A percentile compares a stretch with the other conserved stretches of the same genome.
phyloP scores from a whole-genome alignment of 2,888 invertebrate species.

The Frankliniella fusca region DNA sequence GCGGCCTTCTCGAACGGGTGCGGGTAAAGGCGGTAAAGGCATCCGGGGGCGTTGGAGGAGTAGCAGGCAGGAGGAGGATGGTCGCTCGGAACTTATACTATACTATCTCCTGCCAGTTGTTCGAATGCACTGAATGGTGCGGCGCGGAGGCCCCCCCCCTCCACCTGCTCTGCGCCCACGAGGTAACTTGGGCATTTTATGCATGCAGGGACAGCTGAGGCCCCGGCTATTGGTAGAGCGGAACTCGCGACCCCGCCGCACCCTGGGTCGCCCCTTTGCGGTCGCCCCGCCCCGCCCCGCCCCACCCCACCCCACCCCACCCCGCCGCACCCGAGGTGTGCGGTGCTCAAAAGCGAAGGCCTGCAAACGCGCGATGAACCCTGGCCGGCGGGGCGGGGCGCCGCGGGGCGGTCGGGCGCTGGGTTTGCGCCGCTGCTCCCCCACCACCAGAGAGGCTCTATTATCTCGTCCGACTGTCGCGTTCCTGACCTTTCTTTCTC shows the following conservation, averaged over 20 bases:
- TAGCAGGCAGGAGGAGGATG: too few species aligned
- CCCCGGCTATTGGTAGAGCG: not conserved
- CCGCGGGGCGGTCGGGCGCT: too few species aligned
- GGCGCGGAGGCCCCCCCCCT: too few species aligned
- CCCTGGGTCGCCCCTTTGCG: not conserved
- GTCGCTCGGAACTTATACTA: too few species aligned
- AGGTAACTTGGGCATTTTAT: not conserved
- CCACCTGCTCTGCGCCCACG: too few species aligned
- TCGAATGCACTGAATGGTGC: too few species aligned
- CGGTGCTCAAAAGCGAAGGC: not conserved
- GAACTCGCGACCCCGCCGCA: slow-evolving; percentile 12
- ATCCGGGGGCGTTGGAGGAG: too few species aligned
- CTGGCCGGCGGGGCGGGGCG: not conserved
- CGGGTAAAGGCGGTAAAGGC: too few species aligned
- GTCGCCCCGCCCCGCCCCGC: slow-evolving; percentile 13
- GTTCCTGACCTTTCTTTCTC: slow-evolving; percentile 6
- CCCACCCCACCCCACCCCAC: not conserved
- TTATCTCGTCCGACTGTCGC: not conserved
- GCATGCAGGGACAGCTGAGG: not conserved
- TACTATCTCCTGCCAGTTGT: too few species aligned
- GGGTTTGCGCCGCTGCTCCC: too few species aligned
- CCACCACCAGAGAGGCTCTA: too few species aligned
- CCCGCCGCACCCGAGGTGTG: not conserved
- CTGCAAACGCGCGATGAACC: not conserved
- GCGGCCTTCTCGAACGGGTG: too few species aligned